Evolutionary conservation across 1,140 invertebrate genomes (phyloP).

Genomic region (Neuroterus valhalla): DNA sequence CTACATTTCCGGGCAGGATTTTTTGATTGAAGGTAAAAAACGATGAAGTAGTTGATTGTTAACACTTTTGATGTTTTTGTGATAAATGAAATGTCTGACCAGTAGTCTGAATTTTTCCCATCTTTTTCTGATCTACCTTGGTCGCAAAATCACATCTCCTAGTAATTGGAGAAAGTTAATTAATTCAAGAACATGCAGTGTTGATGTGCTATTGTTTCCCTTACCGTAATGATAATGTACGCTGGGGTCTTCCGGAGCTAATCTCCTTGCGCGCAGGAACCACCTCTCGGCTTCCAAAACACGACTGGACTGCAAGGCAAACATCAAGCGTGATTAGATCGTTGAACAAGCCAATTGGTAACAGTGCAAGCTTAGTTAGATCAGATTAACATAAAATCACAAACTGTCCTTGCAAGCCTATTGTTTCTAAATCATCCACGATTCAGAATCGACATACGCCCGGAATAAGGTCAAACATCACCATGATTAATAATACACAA

Average conservation of each 20-base stretch:
- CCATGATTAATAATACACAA: no score
- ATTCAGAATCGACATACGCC: background rate
- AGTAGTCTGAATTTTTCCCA: no score
- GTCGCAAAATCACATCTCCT: no score
- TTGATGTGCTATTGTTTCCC: slow-evolving; percentile 50
- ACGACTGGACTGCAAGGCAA: slow-evolving; percentile 82
- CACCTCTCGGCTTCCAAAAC: slow-evolving; percentile 90
- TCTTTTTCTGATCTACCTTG: background rate
- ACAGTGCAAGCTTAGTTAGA: slow-evolving; percentile 24
- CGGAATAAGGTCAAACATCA: no score
- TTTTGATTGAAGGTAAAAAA: no score
- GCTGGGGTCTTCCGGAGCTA: slow-evolving; percentile 88
- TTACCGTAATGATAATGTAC: slow-evolving; percentile 91
- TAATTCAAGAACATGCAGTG: background rate
- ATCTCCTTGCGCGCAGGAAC: slow-evolving; percentile 88
- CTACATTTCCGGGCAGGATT: no score
- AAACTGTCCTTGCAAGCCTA: slow-evolving; percentile 20
- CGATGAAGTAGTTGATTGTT: no score
- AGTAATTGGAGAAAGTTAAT: background rate
- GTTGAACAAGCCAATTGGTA: slow-evolving; percentile 30
- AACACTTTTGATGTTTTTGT: no score
- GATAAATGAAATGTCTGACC: no score
- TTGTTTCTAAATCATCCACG: slow-evolving; percentile 2
- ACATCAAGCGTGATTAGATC: slow-evolving; percentile 33
- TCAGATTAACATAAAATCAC: slow-evolving; percentile 25